Base-by-base conservation (phyloP, 2,888 invertebrate species). In the Ectemnius continuus region DNA sequence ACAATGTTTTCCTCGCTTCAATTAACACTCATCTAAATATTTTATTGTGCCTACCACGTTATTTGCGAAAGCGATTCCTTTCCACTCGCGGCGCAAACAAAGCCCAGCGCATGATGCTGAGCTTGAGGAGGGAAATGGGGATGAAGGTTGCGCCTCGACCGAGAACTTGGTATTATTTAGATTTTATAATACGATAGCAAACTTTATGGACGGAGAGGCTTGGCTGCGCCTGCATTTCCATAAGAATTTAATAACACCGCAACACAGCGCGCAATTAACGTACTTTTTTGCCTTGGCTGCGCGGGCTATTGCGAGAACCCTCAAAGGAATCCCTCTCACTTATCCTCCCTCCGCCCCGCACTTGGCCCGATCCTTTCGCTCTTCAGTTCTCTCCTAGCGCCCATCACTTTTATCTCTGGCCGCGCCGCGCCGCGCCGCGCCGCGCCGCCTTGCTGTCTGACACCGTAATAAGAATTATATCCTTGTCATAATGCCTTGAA, bases 241-340 rank as follows among this genome's bases (percentile, higher is more conserved):
- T 90, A 90, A 90, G 90, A 90, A 90, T 90, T 90, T 90, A 90
- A 90, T 90, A 90, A 90, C 86, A 90, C 88, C 88, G 87, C 88
- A 88, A 89, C 87, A 84, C 87, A 85, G 86, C 83, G 86, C 85
- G 86, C 89, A 89, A 90, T 90, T 90, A 90, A 89, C 90, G 87
- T 89, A 87, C 89, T 87, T 89, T 89, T 89, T 89, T 88, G 83
- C 84, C 87, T 86, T 87, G 85, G 87, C 88, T 86, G 82, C 78
- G 76, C 75, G 76, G 76, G 73, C 75, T 73, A 77, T 77, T 60
- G 77, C 69, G 69, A 61, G 76, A 76, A 72, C 63, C 77, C 74
- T 84, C 84, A 86, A 85, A 85, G 82, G 80, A 80, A 79, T 73
- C 76, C 16, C 70, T n/a, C 48, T 13, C 20, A 23, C 20, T 62